Conservation (phyloP, 2,888 invertebrate species). For the Rhorus exstirpatorius region DNA sequence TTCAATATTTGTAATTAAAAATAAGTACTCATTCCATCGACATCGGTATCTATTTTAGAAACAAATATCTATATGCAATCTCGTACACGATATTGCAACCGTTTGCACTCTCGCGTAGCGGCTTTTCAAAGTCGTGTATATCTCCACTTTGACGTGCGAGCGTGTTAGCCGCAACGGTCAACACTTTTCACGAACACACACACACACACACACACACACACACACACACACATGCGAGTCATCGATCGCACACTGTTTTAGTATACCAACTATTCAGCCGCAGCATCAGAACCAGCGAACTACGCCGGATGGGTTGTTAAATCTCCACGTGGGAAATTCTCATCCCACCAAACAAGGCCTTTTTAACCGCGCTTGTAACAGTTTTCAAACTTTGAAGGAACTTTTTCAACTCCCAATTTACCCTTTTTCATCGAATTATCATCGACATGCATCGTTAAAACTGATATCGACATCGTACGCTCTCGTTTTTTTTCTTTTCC, state of each 20-base stretch:
- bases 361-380: neutral
- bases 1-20: neutral
- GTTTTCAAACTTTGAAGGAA: neutral
- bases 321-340: slow-evolving; percentile 61
- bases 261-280: slow-evolving; percentile 18
- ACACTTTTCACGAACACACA: slow-evolving; percentile 36
- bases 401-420: slow-evolving; percentile 36
- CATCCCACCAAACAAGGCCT: slow-evolving; percentile 54
- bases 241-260: slow-evolving; percentile 49
- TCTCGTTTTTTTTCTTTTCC: neutral
- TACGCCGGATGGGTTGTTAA: slow-evolving; percentile 23
- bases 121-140: slow-evolving; percentile 28
- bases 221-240: slow-evolving; percentile 10
- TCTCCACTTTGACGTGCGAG: slow-evolving; percentile 44
- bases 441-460: slow-evolving; percentile 8
- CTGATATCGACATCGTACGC: neutral
- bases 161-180: slow-evolving; percentile 43
- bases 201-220: slow-evolving; percentile 7
- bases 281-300: slow-evolving; percentile 27
- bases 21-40: slow-evolving; percentile 4
- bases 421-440: slow-evolving; percentile 8
- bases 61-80: slow-evolving; percentile 26
- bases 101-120: slow-evolving; percentile 9
- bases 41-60: neutral
- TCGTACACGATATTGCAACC: neutral